These are phyloP conservation scores for Archips crataeganus DNA, from an alignment of 2,888 invertebrate genomes.

Conservation along the genomic window DNA sequence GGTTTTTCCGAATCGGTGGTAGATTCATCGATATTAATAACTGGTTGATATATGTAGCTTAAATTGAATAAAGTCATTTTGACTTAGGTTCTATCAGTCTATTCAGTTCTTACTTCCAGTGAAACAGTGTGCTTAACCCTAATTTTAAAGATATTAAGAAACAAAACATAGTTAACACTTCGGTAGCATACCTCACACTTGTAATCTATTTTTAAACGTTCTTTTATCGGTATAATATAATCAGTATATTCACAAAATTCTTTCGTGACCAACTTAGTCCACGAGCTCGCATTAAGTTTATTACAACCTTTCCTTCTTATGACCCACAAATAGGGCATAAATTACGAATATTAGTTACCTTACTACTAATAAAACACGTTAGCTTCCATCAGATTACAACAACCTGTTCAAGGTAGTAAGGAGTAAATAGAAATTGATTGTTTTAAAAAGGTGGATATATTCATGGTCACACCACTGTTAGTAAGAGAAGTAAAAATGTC, in stretches of 20 bases:
- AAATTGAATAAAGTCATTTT: too few relatives aligned
- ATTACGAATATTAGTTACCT: constrained; percentile 17
- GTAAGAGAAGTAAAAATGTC: too few relatives aligned
- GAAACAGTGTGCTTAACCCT: neutral
- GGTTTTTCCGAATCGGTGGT: too few relatives aligned
- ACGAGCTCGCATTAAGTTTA: constrained; percentile 29
- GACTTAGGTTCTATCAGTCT: too few relatives aligned
- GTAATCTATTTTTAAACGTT: constrained; percentile 35
- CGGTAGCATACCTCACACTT: neutral
- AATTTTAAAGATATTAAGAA: neutral
- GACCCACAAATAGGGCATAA: constrained; percentile 29
- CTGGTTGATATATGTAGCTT: too few relatives aligned
- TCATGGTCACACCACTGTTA: too few relatives aligned
- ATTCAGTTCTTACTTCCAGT: too few relatives aligned
- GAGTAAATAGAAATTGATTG: neutral
- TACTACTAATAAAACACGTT: constrained; percentile 20
- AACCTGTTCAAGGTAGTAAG: constrained; percentile 7
- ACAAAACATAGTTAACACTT: neutral
- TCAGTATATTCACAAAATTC: constrained; percentile 17
- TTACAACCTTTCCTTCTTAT: constrained; percentile 30
- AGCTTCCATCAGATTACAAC: constrained; percentile 23
- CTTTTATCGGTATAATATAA: constrained; percentile 1
- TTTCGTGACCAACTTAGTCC: constrained; percentile 39
- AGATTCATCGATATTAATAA: too few relatives aligned
- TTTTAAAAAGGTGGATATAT: neutral